Base-by-base conservation (phyloP, 2,113 vertebrate genomes). In the Vulpes ferrilata region DNA sequence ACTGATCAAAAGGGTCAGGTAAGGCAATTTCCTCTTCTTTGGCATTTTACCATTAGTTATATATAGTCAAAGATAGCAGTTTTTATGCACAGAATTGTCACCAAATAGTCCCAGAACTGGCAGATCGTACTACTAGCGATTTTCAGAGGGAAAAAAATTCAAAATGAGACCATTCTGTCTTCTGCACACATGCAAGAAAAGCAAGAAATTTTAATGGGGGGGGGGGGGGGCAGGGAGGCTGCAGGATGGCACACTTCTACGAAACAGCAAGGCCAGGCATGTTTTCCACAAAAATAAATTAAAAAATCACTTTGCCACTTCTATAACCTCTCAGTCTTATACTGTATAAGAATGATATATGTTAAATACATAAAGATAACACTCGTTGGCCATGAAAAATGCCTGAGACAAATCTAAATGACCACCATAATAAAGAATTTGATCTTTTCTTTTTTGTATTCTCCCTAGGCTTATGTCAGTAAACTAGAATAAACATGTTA, bases 401-500 rank as follows among this genome's bases (percentile, higher is more conserved):
- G 69, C 27, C 55, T 80, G 11, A 59, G 69, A 97, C 95, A 98
- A 98, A 97, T 38, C 71, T 1, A 97, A 97, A 96, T 87, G 53
- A 96, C 95, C 71, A 93, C 22, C 53, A 86, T 71, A 96, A 98
- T 96, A 96, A 94, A 94, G 95, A 93, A 80, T 93, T 97, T 97
- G 76, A 69, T 97, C 97, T 96, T 93, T 93, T 71, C 90, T 96
- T 94, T 78, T 95, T 92, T 83, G 64, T 74, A 95, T 80, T 97
- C 97, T 98, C 98, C 98, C 93, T 87, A 96, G 96, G 97, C 96
- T 97, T 95, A 87, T 94, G 83, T 97, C 98, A 97, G 98, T 97
- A 98, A 98, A 98, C 94, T 98, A 98, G 97, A 99, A 99, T 98
- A 99, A 99, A 98, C 98, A 99, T 98, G 98, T 98, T 98, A 98